A percentile compares a stretch with the other conserved stretches of the same genome.
phyloP scores from a whole-genome alignment of 2,888 invertebrate species.

The Ichneumoninae sp. region DNA sequence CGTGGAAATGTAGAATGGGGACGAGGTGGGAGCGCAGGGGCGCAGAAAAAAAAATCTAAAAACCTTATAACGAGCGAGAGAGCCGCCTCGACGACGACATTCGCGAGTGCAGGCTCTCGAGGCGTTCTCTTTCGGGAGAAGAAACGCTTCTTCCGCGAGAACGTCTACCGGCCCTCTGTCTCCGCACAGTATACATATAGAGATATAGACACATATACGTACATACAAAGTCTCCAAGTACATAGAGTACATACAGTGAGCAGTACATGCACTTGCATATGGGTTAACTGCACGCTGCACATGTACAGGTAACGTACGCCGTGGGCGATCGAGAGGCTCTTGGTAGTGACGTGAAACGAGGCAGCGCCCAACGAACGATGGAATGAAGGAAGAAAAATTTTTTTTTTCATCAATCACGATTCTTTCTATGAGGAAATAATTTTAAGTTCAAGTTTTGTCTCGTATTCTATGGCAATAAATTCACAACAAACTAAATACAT shows the following conservation, averaged over 20 bases:
- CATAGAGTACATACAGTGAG: neutral
- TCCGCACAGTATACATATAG: neutral
- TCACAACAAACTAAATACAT: no score
- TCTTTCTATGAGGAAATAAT: neutral
- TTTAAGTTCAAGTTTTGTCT: no score
- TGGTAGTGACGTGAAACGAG: slow-evolving; percentile 33
- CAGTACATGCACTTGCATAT: neutral
- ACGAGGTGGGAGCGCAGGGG: slow-evolving; percentile 11
- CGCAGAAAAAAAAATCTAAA: slow-evolving; percentile 25
- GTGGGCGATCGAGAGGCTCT: slow-evolving; percentile 31
- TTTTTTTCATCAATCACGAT: neutral
- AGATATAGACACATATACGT: neutral
- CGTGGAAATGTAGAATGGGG: slow-evolving; percentile 54
- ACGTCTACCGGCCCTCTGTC: slow-evolving; percentile 25
- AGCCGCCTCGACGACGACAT: slow-evolving; percentile 54
- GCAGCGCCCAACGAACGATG: neutral
- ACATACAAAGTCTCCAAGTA: neutral
- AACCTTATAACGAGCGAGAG: slow-evolving; percentile 48
- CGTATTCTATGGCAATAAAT: no score
- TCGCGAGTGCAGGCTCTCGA: slow-evolving; percentile 56
- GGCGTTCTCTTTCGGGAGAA: slow-evolving; percentile 55
- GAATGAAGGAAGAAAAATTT: neutral
- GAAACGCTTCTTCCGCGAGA: slow-evolving; percentile 36
- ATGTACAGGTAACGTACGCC: slow-evolving; percentile 11
- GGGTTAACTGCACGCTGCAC: slow-evolving; percentile 1